Evolutionary conservation across 2,797 vertebrate genomes (phyloP).

Genomic region (Varecia variegata): DNA sequence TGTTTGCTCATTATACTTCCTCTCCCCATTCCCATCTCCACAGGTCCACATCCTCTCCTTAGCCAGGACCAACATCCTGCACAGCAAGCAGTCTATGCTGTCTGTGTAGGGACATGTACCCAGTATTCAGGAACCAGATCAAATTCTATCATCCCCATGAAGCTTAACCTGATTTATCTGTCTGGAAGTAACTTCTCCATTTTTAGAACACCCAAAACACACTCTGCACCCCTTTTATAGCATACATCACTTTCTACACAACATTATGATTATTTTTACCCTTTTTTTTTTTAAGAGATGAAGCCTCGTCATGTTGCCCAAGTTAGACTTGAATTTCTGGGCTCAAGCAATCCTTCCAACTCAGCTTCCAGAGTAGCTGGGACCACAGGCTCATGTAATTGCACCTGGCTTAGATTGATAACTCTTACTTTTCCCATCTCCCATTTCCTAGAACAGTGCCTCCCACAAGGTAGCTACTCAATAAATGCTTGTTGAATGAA

Average conservation of each 20-base stretch:
- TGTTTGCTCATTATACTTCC: background rate
- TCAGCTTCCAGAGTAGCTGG: background rate
- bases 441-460: background rate
- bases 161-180: background rate
- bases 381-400: background rate
- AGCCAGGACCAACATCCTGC: background rate
- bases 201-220: background rate
- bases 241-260: background rate
- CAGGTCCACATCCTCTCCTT: background rate
- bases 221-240: background rate
- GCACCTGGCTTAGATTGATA: background rate
- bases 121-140: background rate
- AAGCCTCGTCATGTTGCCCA: too few species aligned
- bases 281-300: too few species aligned
- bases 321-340: too few species aligned
- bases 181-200: slow-evolving; percentile 6
- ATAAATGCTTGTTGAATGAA: slow-evolving; percentile 38
- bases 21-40: background rate
- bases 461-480: background rate
- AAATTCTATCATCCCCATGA: background rate
- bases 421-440: slow-evolving; percentile 15
- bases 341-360: background rate
- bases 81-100: background rate
- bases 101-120: background rate
- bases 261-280: background rate